These are phyloP conservation scores for Malurus alboscapulatus DNA, from an alignment of 2,113 vertebrate species.

Conservation along the genomic window DNA sequence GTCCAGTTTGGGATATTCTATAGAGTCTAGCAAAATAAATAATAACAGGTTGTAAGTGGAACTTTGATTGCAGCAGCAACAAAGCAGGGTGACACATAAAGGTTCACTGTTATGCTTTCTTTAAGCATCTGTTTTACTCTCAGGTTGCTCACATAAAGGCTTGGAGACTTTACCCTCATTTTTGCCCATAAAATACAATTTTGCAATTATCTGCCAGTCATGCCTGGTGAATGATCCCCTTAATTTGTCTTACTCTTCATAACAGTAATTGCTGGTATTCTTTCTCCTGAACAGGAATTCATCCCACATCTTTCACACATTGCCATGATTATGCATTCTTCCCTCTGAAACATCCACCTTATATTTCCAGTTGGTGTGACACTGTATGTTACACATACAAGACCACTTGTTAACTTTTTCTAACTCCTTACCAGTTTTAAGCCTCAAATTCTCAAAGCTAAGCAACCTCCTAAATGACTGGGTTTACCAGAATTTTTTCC, in stretches of 20 bases:
- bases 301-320: background rate
- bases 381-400: background rate
- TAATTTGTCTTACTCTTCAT: background rate
- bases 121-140: background rate
- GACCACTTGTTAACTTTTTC: background rate
- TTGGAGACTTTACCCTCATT: background rate
- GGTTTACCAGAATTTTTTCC: background rate
- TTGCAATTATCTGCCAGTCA: background rate
- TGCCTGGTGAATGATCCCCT: background rate
- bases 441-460: background rate
- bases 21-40: background rate
- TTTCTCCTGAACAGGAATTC: background rate
- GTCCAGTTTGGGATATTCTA: background rate
- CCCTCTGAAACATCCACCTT: background rate
- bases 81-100: background rate
- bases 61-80: background rate
- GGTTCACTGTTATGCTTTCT: background rate
- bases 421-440: background rate
- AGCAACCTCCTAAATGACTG: background rate
- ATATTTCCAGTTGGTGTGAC: background rate
- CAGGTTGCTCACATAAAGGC: background rate
- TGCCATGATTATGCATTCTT: background rate
- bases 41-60: background rate
- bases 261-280: background rate
- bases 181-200: background rate